Conservation (phyloP, 2,888 invertebrate genomes). For the Chalcosyrphus nemorum region DNA sequence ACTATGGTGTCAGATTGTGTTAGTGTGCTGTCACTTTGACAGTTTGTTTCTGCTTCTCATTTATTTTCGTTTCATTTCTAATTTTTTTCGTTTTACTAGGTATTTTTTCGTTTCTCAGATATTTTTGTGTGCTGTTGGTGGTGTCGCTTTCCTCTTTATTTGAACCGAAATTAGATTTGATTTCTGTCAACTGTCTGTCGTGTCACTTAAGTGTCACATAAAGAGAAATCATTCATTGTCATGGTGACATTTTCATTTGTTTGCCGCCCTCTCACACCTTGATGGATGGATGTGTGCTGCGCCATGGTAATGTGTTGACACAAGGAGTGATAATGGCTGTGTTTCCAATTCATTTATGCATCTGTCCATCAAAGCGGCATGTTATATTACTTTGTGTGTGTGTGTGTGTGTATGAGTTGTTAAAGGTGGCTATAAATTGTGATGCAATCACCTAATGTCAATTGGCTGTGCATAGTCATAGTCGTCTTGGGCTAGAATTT, state of each 20-base stretch:
- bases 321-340: constrained; percentile 56
- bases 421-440: constrained; percentile 58
- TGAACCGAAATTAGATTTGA: constrained; percentile 73
- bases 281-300: constrained; percentile 43
- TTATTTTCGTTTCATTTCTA: constrained; percentile 61
- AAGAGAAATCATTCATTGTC: constrained; percentile 72
- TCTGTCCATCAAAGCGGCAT: constrained; percentile 1
- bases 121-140: constrained; percentile 45
- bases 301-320: constrained; percentile 65
- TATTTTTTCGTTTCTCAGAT: not conserved
- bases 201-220: constrained; percentile 70
- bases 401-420: not conserved
- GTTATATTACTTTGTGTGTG: not conserved
- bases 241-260: constrained; percentile 72
- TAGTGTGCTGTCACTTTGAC: constrained; percentile 73
- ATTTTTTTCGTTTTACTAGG: not conserved
- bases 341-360: constrained; percentile 29
- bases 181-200: constrained; percentile 72
- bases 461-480: constrained; percentile 55
- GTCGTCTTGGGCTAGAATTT: constrained; percentile 55
- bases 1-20: constrained; percentile 73
- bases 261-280: constrained; percentile 63
- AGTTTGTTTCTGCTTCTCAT: constrained; percentile 71
- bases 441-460: constrained; percentile 67
- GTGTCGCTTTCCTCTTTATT: constrained; percentile 65